Base-by-base conservation (phyloP, 2,888 invertebrate genomes). In the Dione vanillae region DNA sequence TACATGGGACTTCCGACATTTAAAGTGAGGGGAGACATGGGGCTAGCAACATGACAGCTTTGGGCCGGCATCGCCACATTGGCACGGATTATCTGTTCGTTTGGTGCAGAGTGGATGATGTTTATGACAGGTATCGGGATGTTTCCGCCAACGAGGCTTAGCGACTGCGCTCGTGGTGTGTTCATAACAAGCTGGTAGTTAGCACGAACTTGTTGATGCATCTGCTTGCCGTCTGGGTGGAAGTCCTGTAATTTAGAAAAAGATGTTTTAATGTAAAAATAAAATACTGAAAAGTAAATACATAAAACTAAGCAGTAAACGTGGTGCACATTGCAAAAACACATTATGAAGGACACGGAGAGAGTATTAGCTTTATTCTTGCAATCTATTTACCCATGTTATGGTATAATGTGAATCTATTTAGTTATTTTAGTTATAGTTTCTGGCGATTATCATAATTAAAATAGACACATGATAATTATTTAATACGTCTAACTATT, bases 1-100 rank as follows among this genome's bases (percentile, higher is more conserved):
- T 90, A 90, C 83, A 90, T 86, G 0, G 90, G 86, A 69, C 89
- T 90, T 47, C 80, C 81, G 9, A 91, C 80, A 67, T 85, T 92
- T 0, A 93, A 82, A 47, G 85, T 90, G 0, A 92, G 78, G 0
- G 92, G 92, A 9, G 91, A 85, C 88, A 91, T 87, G 0, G 87
- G 83, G 66, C 84, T 83, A 47, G 76, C 16, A 58, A 77, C 83
- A 2, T 79, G 72, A 45, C 79, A 82, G 54, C 81, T 72, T 5
- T 78, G 76, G 12, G 79, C 79, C 10, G 73, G 65, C 49, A 76
- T 59, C 10, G 82, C 77, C 56, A 40, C 37, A 66, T 82, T 85
- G 40, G 82, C 72, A 71, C 79, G 81, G 67, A 84, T 73, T 49
- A 85, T 76, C 47, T 84, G 86, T 51, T 85, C 82, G 35, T 79